These are phyloP conservation scores for Nyctibius grandis DNA, from an alignment of 2,797 vertebrate genomes.

Conservation along the genomic window DNA sequence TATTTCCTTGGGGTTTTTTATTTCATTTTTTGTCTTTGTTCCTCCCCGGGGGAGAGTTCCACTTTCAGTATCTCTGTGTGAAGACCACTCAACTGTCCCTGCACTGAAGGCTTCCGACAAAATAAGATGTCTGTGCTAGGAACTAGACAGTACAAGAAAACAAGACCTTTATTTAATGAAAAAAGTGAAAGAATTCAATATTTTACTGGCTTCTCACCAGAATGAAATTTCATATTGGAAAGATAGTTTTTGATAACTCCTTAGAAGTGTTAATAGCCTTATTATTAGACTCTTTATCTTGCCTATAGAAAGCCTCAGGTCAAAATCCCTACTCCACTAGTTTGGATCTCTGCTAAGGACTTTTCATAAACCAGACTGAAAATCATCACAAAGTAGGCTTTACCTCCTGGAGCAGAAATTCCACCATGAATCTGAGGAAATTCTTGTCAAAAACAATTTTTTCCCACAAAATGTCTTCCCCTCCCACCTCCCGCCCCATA, in stretches of 20 bases:
- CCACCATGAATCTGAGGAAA: neutral
- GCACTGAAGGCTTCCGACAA: neutral
- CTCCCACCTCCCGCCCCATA: no score
- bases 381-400: neutral
- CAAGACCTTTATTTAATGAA: neutral
- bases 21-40: neutral
- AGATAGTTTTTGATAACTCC: neutral
- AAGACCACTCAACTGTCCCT: neutral
- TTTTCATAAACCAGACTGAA: neutral
- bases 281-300: neutral
- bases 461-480: neutral
- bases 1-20: neutral
- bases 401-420: neutral
- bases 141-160: neutral
- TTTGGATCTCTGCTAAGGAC: neutral
- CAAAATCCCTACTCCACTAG: neutral
- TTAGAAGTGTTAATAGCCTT: neutral
- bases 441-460: neutral
- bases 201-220: neutral
- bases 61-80: neutral
- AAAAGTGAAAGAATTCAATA: accelerated
- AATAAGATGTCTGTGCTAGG: neutral
- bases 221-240: neutral
- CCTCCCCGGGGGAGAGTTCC: neutral
- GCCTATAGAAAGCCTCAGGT: neutral